A percentile compares a stretch with the other conserved stretches of the same genome.
These are phyloP conservation scores for Phaonia tiefii DNA, from an alignment of 2,888 invertebrate genomes.

Conservation along the genomic window DNA sequence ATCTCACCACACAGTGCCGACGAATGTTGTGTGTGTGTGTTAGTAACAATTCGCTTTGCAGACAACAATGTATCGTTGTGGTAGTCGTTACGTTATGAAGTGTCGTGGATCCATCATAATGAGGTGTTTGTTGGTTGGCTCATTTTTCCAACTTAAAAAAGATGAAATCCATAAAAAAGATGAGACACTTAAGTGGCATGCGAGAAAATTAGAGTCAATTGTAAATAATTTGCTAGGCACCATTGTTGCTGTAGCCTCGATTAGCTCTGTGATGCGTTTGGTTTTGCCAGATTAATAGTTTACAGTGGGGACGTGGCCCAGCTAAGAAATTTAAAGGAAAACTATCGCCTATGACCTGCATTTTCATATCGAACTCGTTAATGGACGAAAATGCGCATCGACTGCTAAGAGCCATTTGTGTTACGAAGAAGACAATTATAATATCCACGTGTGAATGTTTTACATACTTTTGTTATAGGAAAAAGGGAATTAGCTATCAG, in stretches of 20 bases:
- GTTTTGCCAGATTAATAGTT: background rate
- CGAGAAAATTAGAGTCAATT: conserved; percentile 56
- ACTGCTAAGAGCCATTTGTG: no score
- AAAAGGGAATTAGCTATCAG: no score
- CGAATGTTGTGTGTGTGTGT: background rate
- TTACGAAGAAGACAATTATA: no score
- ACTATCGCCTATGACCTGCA: no score
- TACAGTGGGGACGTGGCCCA: no score
- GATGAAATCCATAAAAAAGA: conserved; percentile 9
- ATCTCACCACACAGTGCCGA: no score
- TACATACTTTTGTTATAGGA: no score
- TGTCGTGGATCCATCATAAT: conserved; percentile 46
- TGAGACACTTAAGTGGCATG: conserved; percentile 50
- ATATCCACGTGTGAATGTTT: no score
- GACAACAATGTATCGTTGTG: background rate
- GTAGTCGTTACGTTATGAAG: background rate
- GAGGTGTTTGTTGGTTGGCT: conserved; percentile 39
- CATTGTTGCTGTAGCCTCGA: background rate
- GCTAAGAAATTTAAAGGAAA: no score
- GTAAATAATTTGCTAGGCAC: conserved; percentile 33
- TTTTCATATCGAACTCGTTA: no score
- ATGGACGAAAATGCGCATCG: no score
- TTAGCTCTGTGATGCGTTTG: background rate
- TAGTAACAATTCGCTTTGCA: background rate
- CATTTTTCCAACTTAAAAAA: conserved; percentile 37